Conservation (phyloP, 2,888 invertebrate species). For the Willowsia nigromaculata region DNA sequence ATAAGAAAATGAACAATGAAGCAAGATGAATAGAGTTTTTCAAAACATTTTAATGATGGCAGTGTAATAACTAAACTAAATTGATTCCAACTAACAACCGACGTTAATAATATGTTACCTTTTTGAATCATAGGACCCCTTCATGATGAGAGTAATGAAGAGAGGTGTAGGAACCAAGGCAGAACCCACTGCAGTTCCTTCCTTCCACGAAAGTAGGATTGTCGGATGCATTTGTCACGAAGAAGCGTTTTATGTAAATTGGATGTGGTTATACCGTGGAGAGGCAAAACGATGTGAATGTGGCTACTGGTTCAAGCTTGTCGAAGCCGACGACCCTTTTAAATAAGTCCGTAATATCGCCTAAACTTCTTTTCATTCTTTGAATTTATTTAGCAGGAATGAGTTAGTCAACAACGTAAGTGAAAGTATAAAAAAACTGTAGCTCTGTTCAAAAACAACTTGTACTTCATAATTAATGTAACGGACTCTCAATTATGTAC, state of each 20-base stretch:
- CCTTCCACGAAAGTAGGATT: constrained; percentile 92
- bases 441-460: constrained; percentile 51
- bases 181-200: constrained; percentile 93
- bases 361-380: constrained; percentile 61
- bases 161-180: constrained; percentile 90
- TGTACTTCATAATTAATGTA: constrained; percentile 7
- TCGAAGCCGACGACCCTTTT: constrained; percentile 81
- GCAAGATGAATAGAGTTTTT: no score
- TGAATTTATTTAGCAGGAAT: constrained; percentile 47
- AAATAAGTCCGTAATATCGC: constrained; percentile 63
- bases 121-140: constrained; percentile 80
- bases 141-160: constrained; percentile 88
- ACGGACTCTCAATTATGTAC: constrained; percentile 6
- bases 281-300: constrained; percentile 95
- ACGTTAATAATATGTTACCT: not conserved
- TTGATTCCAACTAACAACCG: not conserved
- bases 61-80: no score
- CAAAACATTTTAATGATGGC: no score
- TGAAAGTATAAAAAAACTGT: constrained; percentile 45
- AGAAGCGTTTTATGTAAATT: constrained; percentile 92
- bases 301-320: constrained; percentile 97
- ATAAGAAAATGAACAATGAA: no score
- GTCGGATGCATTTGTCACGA: constrained; percentile 98
- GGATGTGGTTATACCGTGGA: constrained; percentile 97
- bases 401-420: constrained; percentile 63